Evolutionary conservation across 2,113 vertebrate genomes (phyloP).

Genomic region (Lepidothrix coronata): DNA sequence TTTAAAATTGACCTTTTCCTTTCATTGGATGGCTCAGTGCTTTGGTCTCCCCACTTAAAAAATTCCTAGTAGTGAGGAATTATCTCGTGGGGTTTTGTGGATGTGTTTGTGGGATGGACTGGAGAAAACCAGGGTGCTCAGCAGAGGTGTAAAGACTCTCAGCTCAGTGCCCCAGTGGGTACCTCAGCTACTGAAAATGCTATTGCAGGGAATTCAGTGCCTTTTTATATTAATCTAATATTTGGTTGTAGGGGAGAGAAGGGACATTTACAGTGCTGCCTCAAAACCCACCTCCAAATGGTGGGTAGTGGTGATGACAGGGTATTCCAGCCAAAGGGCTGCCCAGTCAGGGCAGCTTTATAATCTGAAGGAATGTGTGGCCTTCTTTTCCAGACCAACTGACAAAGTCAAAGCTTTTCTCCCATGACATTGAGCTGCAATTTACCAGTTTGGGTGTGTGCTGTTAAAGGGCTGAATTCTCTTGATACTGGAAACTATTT

Average conservation of each 20-base stretch:
- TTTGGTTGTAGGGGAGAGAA: conserved; percentile 14
- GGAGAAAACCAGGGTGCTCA: background rate
- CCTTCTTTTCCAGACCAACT: background rate
- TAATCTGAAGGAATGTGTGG: background rate
- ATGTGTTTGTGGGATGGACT: background rate
- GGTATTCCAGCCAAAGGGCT: conserved; percentile 27
- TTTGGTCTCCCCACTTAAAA: conserved; percentile 15
- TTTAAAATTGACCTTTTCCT: conserved; percentile 59
- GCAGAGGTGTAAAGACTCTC: background rate
- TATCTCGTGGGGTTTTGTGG: background rate
- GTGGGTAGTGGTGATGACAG: conserved; percentile 29
- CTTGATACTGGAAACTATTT: conserved; percentile 59
- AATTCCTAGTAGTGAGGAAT: background rate
- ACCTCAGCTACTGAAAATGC: background rate
- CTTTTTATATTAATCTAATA: conserved; percentile 56
- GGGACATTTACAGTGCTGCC: background rate
- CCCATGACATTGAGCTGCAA: background rate
- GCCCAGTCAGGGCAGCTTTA: conserved; percentile 21
- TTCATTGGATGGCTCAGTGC: background rate
- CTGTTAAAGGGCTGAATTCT: conserved; percentile 47
- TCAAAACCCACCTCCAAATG: conserved; percentile 38
- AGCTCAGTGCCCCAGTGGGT: background rate
- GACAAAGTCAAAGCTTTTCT: conserved; percentile 26
- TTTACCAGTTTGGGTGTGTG: conserved; percentile 56
- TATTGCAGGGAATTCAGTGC: background rate